These are phyloP conservation scores for Spodoptera frugiperda DNA, from an alignment of 1,140 invertebrate genomes.

Conservation along the genomic window DNA sequence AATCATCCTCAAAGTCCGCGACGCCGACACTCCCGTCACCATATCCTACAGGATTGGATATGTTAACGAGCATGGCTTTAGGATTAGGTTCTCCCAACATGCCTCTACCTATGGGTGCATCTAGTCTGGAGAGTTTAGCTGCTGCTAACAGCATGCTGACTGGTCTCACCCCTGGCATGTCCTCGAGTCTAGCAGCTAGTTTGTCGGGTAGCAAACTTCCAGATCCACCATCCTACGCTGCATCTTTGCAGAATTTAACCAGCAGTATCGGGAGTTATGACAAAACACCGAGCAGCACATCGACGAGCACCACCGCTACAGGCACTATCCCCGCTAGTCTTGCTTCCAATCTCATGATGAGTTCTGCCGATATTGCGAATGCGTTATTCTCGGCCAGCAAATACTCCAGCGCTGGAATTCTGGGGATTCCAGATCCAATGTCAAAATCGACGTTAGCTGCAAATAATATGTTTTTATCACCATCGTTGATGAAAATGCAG, in stretches of 20 bases:
- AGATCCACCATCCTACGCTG: conserved; percentile 81
- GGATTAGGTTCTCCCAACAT: conserved; percentile 79
- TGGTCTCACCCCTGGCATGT: conserved; percentile 77
- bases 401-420: conserved; percentile 86
- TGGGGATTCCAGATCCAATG: conserved; percentile 89
- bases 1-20: conserved; percentile 79
- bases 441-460: conserved; percentile 89
- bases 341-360: conserved; percentile 87
- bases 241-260: conserved; percentile 76
- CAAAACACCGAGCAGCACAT: conserved; percentile 76
- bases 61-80: conserved; percentile 84
- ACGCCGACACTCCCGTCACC: conserved; percentile 66
- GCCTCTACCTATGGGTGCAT: conserved; percentile 72
- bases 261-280: conserved; percentile 75
- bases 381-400: conserved; percentile 88
- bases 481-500: conserved; percentile 85
- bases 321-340: conserved; percentile 84
- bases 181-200: conserved; percentile 78
- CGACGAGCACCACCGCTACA: conserved; percentile 71
- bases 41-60: conserved; percentile 83
- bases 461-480: conserved; percentile 89
- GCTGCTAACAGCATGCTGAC: conserved; percentile 83
- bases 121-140: conserved; percentile 78
- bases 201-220: conserved; percentile 78
- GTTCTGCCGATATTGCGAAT: conserved; percentile 87